Conservation (phyloP, 2,113 vertebrate species). For the Micromys minutus region DNA sequence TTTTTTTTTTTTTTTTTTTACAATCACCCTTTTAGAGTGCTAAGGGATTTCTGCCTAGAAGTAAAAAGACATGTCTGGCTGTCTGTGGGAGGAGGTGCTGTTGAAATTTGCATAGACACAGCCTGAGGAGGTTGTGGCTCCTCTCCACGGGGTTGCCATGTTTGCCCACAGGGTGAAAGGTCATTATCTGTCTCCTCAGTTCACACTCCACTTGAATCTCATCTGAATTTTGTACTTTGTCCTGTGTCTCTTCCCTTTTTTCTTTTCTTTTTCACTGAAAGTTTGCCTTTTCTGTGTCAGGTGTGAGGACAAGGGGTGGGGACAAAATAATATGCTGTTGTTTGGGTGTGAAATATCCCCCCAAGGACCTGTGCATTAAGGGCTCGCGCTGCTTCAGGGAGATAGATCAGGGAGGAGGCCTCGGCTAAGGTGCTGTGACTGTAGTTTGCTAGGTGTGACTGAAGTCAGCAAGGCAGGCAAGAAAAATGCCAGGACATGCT, state of each 20-base stretch:
- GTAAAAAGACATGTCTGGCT: background rate
- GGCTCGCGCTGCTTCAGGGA: background rate
- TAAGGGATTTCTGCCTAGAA: background rate
- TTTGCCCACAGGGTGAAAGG: background rate
- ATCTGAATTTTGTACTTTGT: background rate
- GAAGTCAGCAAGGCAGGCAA: background rate
- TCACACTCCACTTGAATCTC: background rate
- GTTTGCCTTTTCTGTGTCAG: background rate
- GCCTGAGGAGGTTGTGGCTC: background rate
- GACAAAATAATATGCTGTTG: background rate
- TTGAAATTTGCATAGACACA: background rate
- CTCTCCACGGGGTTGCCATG: fast-evolving
- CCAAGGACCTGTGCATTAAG: background rate
- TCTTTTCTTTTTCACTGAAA: background rate
- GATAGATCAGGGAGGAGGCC: background rate
- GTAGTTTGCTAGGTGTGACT: background rate
- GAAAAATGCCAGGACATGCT: background rate
- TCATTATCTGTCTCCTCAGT: background rate
- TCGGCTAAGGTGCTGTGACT: background rate
- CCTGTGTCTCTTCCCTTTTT: background rate
- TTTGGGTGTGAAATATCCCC: background rate
- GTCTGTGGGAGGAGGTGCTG: background rate
- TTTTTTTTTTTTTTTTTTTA: too few species aligned
- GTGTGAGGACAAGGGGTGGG: background rate
- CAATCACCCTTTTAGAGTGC: background rate